Base-by-base conservation (phyloP, 2,113 vertebrate species). In the Macrotis lagotis region DNA sequence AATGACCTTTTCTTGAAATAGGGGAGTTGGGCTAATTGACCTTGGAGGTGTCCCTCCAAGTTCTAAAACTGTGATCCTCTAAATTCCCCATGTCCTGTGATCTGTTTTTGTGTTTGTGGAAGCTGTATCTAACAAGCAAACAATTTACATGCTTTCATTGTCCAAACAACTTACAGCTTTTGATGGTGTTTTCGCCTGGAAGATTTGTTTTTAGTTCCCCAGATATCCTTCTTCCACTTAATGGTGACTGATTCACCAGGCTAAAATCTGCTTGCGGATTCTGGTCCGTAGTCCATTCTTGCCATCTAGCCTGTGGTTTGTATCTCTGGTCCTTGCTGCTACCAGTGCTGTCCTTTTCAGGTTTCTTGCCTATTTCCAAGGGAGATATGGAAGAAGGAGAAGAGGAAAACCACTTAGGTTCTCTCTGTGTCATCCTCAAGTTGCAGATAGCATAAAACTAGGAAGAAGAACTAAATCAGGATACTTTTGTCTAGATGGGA, bases 261-360 rank as follows among this genome's bases (percentile, higher is more conserved):
- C 19, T 83, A n/a, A 83, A 44, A 1, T 83, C 6, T 44, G 1
- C 66, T 44, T 83, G n/a, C 19, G 66, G 26, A 44, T 19, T 44
- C n/a, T 24, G 66, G n/a, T 83, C n/a, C 44, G 66, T 2, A 24
- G 66, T 24, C 16, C n/a, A 24, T 44, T 22, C 89, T 90, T 25
- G 48, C 25, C 26, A 28, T 48, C 48, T 28, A 5, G 10, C 25
- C 48, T 26, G 31, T 26, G 48, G 89, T 48, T 26, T 48, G 48
- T 49, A 3, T 19, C 12, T 25, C 26, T 31, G 89, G 89, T 12
- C 1, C 88, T 91, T 0, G 0, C 11, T 2, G 44, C 31, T 7
- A 24, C 50, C 9, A 14, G 11, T 90, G 48, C 48, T 83, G 6
- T 25, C 19, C 48, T 48, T 3, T 2, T 22, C 49, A 50, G 50